A percentile compares a stretch with the other conserved stretches of the same genome.
phyloP scores from a whole-genome alignment of 1,140 invertebrate genomes.

The Drosophila mayri region DNA sequence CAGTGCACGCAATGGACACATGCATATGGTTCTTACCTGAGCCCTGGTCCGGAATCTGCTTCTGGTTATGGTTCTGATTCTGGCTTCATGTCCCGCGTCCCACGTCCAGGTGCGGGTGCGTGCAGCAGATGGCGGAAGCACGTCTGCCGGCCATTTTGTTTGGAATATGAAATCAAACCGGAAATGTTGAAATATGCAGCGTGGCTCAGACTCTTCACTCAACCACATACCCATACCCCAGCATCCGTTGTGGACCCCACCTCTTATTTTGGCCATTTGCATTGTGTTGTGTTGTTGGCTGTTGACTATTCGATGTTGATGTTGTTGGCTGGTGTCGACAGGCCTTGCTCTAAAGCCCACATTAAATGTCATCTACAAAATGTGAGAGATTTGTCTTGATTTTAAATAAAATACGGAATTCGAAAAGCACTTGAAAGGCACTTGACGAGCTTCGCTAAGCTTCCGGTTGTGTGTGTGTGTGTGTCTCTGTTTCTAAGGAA shows the following conservation, averaged over 20 bases:
- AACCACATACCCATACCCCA: conserved; percentile 9
- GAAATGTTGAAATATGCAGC: conserved; percentile 79
- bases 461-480: conserved; percentile 18
- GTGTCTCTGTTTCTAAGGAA: not conserved
- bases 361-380: conserved; percentile 44
- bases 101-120: conserved; percentile 37
- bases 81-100: not conserved
- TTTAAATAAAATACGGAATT: conserved; percentile 34
- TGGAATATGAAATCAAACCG: conserved; percentile 80
- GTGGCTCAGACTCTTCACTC: conserved; percentile 39
- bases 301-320: conserved; percentile 13
- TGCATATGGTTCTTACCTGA: conserved; percentile 11
- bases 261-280: conserved; percentile 18
- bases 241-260: not conserved
- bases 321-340: conserved; percentile 58
- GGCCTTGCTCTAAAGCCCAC: conserved; percentile 18
- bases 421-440: conserved; percentile 2
- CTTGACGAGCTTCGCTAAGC: conserved; percentile 10
- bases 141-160: conserved; percentile 80
- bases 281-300: conserved; percentile 13
- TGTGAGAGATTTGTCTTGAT: conserved; percentile 13
- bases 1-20: conserved; percentile 8
- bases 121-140: conserved; percentile 64
- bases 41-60: not conserved
- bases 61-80: not conserved